phyloP scores from a whole-genome alignment of 2,113 vertebrate species.

The Coptodon bakossiorum region DNA sequence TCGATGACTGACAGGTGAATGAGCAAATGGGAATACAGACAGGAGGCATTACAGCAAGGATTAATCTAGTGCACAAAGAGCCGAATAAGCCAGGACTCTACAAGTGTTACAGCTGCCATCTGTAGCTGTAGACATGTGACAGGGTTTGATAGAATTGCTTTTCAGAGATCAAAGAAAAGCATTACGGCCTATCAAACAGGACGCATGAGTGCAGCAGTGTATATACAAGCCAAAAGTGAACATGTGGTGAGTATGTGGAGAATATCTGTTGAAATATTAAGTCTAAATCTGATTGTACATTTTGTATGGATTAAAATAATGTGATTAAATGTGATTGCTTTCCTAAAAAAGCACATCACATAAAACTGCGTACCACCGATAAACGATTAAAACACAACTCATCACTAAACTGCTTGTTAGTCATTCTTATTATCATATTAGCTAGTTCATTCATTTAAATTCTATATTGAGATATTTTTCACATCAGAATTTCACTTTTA shows the following conservation, averaged over 20 bases:
- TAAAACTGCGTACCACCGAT: background rate
- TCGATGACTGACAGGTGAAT: conserved; percentile 56
- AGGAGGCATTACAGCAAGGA: conserved; percentile 49
- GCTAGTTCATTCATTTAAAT: background rate
- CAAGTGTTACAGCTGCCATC: conserved; percentile 16
- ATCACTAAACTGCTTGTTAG: background rate
- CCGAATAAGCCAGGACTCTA: conserved; percentile 5
- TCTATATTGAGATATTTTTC: background rate
- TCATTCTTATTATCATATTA: background rate
- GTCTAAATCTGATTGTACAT: background rate
- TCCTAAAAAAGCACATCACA: background rate
- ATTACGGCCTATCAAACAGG: conserved; percentile 55
- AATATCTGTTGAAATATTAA: background rate
- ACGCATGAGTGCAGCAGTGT: conserved; percentile 16
- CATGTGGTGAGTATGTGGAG: background rate
- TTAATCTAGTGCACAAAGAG: conserved; percentile 18
- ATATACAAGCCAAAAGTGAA: conserved; percentile 10
- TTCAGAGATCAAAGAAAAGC: conserved; percentile 53
- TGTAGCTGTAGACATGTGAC: conserved; percentile 25
- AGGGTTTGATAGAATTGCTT: conserved; percentile 62
- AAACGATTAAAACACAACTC: background rate
- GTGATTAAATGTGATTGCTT: background rate
- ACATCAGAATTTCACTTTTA: background rate
- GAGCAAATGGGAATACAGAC: conserved; percentile 52
- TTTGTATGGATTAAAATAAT: background rate